Conservation (phyloP, 2,888 invertebrate genomes). For the Thyatira batis region DNA sequence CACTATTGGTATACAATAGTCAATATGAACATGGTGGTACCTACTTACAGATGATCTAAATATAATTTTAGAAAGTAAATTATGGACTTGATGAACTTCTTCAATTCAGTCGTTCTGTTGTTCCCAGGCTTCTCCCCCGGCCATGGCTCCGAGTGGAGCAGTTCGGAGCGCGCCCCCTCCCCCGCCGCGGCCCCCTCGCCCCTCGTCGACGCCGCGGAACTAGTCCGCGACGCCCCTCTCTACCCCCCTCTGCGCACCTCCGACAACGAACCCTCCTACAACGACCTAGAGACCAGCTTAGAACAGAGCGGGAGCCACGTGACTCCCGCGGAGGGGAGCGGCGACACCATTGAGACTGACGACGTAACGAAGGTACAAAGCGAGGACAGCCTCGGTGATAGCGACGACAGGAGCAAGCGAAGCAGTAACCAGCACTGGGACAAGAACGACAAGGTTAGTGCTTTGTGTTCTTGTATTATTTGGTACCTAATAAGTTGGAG, state of each 20-base stretch:
- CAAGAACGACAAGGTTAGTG: conserved; percentile 53
- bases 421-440: conserved; percentile 63
- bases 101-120: conserved; percentile 15
- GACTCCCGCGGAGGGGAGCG: conserved; percentile 18
- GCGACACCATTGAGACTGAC: conserved; percentile 42
- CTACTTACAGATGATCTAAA: too few species aligned
- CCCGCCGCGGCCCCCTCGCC: conserved; percentile 51
- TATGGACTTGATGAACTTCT: too few species aligned
- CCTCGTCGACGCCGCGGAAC: conserved; percentile 58
- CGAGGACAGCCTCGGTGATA: conserved; percentile 22
- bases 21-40: too few species aligned
- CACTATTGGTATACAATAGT: too few species aligned
- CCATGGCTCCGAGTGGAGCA: conserved; percentile 47
- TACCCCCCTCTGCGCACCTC: conserved; percentile 51
- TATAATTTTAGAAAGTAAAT: too few species aligned
- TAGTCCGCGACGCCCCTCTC: conserved; percentile 61
- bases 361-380: conserved; percentile 45
- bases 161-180: conserved; percentile 49
- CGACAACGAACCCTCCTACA: conserved; percentile 29
- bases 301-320: conserved; percentile 36
- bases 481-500: too few species aligned
- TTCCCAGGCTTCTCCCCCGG: conserved; percentile 50
- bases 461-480: too few species aligned
- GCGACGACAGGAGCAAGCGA: conserved; percentile 50
- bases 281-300: conserved; percentile 50